Percentiles rank a stretch among this genome's conserved stretches.
Conservation (phyloP, 2,113 vertebrate species). For the Anoura caudifer region DNA sequence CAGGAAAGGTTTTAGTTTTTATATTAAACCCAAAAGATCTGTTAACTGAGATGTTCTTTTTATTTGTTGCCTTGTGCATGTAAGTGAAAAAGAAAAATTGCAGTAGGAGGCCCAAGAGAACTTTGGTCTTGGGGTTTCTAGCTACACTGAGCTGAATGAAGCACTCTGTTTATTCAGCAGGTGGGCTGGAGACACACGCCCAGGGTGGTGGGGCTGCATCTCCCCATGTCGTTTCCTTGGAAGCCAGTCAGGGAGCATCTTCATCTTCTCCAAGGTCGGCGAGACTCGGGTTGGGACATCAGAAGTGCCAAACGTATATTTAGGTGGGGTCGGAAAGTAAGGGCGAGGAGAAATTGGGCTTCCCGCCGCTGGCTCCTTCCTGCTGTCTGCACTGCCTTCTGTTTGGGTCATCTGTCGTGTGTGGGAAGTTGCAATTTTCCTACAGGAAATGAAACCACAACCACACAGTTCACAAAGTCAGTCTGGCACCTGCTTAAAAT, state of each 20-base stretch:
- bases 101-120: not conserved
- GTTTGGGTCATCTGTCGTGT: not conserved
- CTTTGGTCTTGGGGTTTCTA: not conserved
- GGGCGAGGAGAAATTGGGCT: not conserved
- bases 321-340: not conserved
- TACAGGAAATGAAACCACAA: not conserved
- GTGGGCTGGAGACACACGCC: not conserved
- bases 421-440: not conserved
- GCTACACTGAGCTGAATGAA: not conserved
- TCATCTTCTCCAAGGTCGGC: not conserved
- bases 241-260: not conserved
- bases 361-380: not conserved
- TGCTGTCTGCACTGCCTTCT: not conserved
- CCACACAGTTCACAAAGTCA: not conserved
- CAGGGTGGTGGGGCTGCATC: not conserved
- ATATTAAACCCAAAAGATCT: slow-evolving; percentile 31
- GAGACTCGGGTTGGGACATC: not conserved
- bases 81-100: not conserved
- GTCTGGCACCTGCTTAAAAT: not conserved
- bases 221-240: not conserved
- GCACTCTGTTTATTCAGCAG: not conserved
- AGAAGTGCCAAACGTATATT: too few relatives aligned
- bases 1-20: not conserved
- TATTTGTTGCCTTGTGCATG: slow-evolving; percentile 33
- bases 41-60: slow-evolving; percentile 36